Percentiles rank a stretch among this genome's conserved stretches.
Conservation (phyloP, 2,888 invertebrate species). For the Diarsia dahlii region DNA sequence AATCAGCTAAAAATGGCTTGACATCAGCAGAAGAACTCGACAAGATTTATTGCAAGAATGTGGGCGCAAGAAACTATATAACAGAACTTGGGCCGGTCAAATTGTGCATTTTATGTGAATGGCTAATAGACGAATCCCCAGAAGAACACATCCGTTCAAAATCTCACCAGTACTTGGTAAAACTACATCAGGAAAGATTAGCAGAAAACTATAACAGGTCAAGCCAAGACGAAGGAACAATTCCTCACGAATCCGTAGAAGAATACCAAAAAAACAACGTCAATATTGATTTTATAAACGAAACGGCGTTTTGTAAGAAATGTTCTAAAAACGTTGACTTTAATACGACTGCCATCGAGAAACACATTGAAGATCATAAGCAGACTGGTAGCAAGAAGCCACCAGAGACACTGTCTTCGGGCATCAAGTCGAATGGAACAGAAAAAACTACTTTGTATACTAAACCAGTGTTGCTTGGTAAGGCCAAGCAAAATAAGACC, state of each 20-base stretch:
- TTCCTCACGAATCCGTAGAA: constrained; percentile 31
- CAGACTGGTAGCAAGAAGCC: constrained; percentile 10
- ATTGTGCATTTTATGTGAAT: constrained; percentile 45
- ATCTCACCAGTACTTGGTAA: constrained; percentile 44
- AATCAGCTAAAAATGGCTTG: neutral
- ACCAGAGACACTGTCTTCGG: constrained; percentile 22
- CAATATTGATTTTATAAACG: constrained; percentile 44
- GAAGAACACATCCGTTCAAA: constrained; percentile 18
- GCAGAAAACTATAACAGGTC: neutral
- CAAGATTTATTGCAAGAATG: constrained; percentile 49
- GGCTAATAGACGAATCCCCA: neutral
- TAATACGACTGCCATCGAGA: constrained; percentile 33
- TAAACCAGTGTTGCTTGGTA: constrained; percentile 34
- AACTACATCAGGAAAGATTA: constrained; percentile 33
- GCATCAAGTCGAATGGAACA: constrained; percentile 32
- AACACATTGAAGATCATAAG: constrained; percentile 45
- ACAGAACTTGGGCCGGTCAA: neutral
- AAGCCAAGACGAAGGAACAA: constrained; percentile 9
- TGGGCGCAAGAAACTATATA: constrained; percentile 36
- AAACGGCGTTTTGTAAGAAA: constrained; percentile 51
- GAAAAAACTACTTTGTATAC: constrained; percentile 44
- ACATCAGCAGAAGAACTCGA: constrained; percentile 31
- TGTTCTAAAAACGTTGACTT: constrained; percentile 47
- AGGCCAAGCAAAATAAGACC: neutral
- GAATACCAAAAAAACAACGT: constrained; percentile 41